Percentiles rank a stretch among this genome's conserved stretches.
These are phyloP conservation scores for Platyrinchus mystaceus DNA, from an alignment of 2,797 vertebrate species.

Conservation along the genomic window DNA sequence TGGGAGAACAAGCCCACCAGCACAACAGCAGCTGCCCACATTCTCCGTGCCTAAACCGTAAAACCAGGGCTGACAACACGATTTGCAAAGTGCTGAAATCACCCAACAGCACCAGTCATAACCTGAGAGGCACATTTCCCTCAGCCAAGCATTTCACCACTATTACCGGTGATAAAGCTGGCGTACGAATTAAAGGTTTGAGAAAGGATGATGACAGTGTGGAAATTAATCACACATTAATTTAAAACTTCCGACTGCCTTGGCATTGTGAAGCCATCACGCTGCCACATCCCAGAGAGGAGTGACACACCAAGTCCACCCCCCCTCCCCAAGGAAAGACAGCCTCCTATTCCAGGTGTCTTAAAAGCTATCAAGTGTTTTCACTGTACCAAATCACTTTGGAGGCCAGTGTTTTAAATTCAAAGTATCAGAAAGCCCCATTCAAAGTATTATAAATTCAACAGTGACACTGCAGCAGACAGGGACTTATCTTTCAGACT, in stretches of 20 bases:
- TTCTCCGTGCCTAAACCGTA: not conserved
- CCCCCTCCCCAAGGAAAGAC: not conserved
- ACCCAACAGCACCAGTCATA: constrained; percentile 23
- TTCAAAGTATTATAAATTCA: constrained; percentile 25
- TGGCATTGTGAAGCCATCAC: not conserved
- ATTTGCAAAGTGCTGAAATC: constrained; percentile 34
- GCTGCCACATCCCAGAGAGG: not conserved
- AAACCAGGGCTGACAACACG: constrained; percentile 10
- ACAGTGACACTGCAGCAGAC: not conserved
- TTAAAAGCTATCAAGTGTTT: constrained; percentile 16
- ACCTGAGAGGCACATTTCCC: constrained; percentile 17
- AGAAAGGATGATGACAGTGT: constrained; percentile 20
- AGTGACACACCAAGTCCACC: not conserved
- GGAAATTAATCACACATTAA: constrained; percentile 15
- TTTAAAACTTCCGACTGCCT: constrained; percentile 4
- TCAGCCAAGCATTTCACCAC: constrained; percentile 30
- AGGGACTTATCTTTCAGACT: constrained; percentile 42
- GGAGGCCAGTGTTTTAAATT: not conserved
- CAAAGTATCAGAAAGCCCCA: not conserved
- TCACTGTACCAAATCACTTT: not conserved
- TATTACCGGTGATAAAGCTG: constrained; percentile 28
- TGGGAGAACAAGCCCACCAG: constrained; percentile 4
- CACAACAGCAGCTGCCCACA: not conserved
- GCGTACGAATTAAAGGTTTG: constrained; percentile 19
- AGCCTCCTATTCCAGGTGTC: not conserved